Conservation (phyloP, 2,888 invertebrate species). For the Tortricodes alternella region DNA sequence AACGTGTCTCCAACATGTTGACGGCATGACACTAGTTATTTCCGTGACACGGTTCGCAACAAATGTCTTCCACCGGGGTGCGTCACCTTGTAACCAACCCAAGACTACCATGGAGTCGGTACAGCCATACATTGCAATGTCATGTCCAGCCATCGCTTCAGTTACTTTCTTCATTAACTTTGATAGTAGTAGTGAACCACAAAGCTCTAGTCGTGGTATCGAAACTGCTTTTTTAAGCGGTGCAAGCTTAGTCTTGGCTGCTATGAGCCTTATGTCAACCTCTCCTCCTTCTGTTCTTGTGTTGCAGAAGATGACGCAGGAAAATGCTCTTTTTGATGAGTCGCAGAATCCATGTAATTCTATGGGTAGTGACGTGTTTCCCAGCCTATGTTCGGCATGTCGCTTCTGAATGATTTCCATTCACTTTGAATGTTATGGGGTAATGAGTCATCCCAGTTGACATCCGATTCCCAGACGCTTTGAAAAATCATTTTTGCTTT, state of each 20-base stretch:
- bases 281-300: not conserved
- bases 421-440: not conserved
- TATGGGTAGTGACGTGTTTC: slow-evolving; percentile 1
- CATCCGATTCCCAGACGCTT: slow-evolving; percentile 4
- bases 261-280: not conserved
- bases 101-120: slow-evolving; percentile 21
- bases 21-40: slow-evolving; percentile 25
- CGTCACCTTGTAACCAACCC: slow-evolving; percentile 32
- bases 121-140: slow-evolving; percentile 5
- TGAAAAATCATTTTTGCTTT: slow-evolving; percentile 28
- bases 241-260: slow-evolving; percentile 20
- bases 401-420: not conserved
- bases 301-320: slow-evolving; percentile 3
- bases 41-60: slow-evolving; percentile 33
- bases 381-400: slow-evolving; percentile 13
- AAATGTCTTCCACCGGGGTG: slow-evolving; percentile 32
- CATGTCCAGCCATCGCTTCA: not conserved
- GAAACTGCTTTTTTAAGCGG: slow-evolving; percentile 8
- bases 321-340: slow-evolving; percentile 6
- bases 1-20: slow-evolving; percentile 22
- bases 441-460: not conserved
- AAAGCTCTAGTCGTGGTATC: slow-evolving; percentile 20
- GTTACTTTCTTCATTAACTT: slow-evolving; percentile 9
- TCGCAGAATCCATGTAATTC: slow-evolving; percentile 13
- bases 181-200: slow-evolving; percentile 5